Evolutionary conservation across 2,888 invertebrate genomes (phyloP), one percentile per base, ranked within the genome.

Genomic region (Spilarctia lutea): DNA sequence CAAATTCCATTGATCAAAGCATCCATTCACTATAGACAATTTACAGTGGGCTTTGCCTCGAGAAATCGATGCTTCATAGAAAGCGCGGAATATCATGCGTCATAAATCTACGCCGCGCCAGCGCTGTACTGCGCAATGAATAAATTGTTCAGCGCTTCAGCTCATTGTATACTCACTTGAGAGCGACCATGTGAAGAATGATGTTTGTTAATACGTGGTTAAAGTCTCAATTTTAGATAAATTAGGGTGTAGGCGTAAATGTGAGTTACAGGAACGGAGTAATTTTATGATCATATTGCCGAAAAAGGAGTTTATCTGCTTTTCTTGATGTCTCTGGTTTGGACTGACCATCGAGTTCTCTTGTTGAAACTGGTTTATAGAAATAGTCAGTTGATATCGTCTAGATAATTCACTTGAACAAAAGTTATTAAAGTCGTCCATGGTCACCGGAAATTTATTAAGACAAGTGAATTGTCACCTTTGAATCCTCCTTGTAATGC

Each of bases 41-140:
- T 67, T 60, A 66, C 60, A 65, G 48, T 24, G 70, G 45, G 35
- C 30, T 65, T 65, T 74, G 77, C 80, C 83, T 80, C 76, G 80
- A 83, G 85, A 81, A 85, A 83, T 85, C 85, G 80, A 86, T 86
- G 86, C 75, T 80, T 83, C 85, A 86, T 86, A 83, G 78, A 79
- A 75, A 75, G 77, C 71, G 79, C 79, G 78, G 80, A 79, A 81
- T 86, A 85, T 86, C 86, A 77, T 68, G 71, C 69, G 70, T 76
- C 83, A 81, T 85, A 85, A 86, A 85, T 85, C 86, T 81, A 75
- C 71, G 35, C 39, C 66, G 60, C 67, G 65, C 45, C 27, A 66
- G 78, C 74, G 75, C 81, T 80, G 72, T 75, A 85, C 77, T 79
- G 78, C 76, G 79, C 86, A 86, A 86, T 85, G 85, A 86, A 86